Evolutionary conservation across 2,113 vertebrate genomes (phyloP).

Genomic region (Pseudorasbora parva): DNA sequence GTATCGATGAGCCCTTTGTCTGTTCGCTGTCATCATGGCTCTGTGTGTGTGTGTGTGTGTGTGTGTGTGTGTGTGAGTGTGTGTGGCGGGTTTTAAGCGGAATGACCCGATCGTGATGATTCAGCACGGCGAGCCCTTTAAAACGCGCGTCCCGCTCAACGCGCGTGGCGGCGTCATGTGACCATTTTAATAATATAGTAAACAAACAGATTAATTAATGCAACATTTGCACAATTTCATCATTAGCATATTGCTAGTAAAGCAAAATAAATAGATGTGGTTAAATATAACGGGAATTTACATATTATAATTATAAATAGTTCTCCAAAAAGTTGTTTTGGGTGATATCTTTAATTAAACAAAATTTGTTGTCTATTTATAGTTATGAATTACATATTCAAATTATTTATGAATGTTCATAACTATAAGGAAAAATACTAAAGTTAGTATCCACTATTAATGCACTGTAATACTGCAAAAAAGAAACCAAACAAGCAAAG

Average conservation of each 20-base stretch:
- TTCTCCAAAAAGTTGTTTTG: too few relatives aligned
- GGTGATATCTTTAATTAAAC: too few relatives aligned
- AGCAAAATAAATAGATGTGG: not conserved
- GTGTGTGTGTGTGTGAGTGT: constrained; percentile 21
- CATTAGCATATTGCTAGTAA: not conserved
- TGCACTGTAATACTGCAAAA: not conserved
- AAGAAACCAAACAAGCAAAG: not conserved
- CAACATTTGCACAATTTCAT: not conserved
- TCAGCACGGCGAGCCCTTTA: constrained; percentile 74
- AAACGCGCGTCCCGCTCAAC: constrained; percentile 50
- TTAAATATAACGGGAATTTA: not conserved
- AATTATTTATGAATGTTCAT: not conserved
- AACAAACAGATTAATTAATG: not conserved
- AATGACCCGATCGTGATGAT: constrained; percentile 70
- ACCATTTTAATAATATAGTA: not conserved
- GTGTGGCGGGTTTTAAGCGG: constrained; percentile 26
- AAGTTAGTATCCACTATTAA: not conserved
- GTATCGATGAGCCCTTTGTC: constrained; percentile 44
- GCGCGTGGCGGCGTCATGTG: not conserved
- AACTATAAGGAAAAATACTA: not conserved
- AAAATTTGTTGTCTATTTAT: too few relatives aligned
- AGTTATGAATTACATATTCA: too few relatives aligned
- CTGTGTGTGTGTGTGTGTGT: constrained; percentile 25
- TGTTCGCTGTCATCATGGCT: constrained; percentile 34
- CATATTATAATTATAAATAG: not conserved